Conservation (phyloP, 2,113 vertebrate genomes). For the Hyaena hyaena region DNA sequence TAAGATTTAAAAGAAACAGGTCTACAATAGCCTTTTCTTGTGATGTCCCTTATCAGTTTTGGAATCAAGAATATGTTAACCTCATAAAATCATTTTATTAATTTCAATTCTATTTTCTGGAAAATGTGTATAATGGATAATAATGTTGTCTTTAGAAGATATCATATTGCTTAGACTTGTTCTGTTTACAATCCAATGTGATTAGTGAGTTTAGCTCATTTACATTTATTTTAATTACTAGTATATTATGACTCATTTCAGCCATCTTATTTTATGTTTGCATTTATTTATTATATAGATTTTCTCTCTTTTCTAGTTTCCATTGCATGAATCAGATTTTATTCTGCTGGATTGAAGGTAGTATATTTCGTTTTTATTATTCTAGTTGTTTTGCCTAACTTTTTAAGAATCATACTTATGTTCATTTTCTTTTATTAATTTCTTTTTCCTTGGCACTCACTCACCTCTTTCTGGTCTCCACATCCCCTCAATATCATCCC, state of each 20-base stretch:
- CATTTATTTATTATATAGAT: not conserved
- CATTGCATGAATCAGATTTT: not conserved
- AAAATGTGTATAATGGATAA: not conserved
- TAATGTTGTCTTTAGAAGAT: not conserved
- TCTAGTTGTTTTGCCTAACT: not conserved
- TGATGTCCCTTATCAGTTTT: not conserved
- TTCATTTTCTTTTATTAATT: not conserved
- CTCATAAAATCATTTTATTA: not conserved
- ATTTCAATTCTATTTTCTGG: not conserved
- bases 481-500: not conserved
- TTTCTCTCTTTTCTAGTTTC: not conserved
- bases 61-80: not conserved
- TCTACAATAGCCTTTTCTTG: not conserved
- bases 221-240: constrained; percentile 1
- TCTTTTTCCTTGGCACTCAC: not conserved
- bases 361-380: not conserved
- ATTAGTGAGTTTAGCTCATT: not conserved
- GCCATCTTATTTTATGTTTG: not conserved
- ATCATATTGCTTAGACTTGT: not conserved
- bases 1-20: not conserved
- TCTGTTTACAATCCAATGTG: not conserved
- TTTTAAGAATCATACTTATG: not conserved
- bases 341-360: not conserved
- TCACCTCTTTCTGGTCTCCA: not conserved
- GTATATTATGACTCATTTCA: not conserved